A percentile compares a stretch with the other conserved stretches of the same genome.
These are phyloP conservation scores for Epistrophe grossulariae DNA, from an alignment of 2,888 invertebrate species.

Conservation along the genomic window DNA sequence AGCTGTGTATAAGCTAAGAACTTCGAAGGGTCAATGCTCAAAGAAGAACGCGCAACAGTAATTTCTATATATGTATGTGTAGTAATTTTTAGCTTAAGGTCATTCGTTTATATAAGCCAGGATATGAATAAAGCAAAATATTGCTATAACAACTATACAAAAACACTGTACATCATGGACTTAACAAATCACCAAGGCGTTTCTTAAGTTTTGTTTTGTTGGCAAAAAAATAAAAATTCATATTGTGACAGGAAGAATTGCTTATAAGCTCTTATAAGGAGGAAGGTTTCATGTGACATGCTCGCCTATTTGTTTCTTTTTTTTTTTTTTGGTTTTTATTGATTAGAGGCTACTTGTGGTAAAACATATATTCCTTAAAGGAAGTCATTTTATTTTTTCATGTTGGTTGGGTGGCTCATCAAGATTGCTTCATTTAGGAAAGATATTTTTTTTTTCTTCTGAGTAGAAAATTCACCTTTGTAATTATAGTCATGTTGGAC, in stretches of 20 bases:
- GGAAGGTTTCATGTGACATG: neutral
- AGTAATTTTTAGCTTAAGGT: constrained; percentile 55
- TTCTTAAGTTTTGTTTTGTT: constrained; percentile 33
- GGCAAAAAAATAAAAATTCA: neutral
- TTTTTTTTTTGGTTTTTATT: constrained; percentile 24
- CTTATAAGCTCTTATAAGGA: constrained; percentile 23
- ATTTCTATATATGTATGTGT: neutral
- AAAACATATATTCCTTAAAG: neutral
- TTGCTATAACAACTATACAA: neutral
- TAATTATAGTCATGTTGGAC: neutral
- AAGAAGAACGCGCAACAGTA: constrained; percentile 7
- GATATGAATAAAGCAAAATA: constrained; percentile 24
- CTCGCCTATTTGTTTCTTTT: neutral
- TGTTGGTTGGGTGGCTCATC: neutral
- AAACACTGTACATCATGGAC: neutral
- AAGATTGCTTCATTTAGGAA: neutral
- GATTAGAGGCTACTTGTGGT: constrained; percentile 23
- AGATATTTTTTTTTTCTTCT: neutral
- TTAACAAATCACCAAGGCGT: constrained; percentile 23
- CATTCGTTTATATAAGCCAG: constrained; percentile 37
- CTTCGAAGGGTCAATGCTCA: constrained; percentile 33
- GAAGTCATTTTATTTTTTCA: neutral
- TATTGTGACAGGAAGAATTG: constrained; percentile 4
- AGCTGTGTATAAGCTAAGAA: constrained; percentile 13
- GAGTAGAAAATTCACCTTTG: neutral